phyloP scores from a whole-genome alignment of 2,888 invertebrate genomes.

The Acholoe squamosa region DNA sequence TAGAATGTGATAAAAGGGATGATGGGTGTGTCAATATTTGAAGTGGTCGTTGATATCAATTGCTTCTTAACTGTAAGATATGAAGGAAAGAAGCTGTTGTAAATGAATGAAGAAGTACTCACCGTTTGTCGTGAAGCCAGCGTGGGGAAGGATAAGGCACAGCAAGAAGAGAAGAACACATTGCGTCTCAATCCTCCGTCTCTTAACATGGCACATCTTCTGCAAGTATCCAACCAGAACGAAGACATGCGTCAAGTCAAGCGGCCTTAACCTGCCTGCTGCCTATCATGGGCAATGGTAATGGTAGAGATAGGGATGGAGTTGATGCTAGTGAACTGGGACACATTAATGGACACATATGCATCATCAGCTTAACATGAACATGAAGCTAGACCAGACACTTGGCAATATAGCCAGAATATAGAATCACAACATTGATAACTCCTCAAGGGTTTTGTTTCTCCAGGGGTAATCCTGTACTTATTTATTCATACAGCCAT shows the following conservation, averaged over 20 bases:
- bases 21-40: too few species aligned
- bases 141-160: slow-evolving; percentile 34
- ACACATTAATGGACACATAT: not conserved
- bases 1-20: too few species aligned
- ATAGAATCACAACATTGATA: not conserved
- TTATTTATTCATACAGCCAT: not conserved
- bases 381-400: not conserved
- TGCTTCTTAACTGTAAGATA: not conserved
- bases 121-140: slow-evolving; percentile 49
- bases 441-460: not conserved
- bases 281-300: slow-evolving; percentile 11
- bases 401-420: not conserved
- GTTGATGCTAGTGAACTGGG: not conserved
- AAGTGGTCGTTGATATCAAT: not conserved
- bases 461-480: not conserved
- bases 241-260: slow-evolving; percentile 33
- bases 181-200: slow-evolving; percentile 45
- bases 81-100: not conserved
- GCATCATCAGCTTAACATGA: not conserved
- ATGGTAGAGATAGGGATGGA: not conserved
- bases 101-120: not conserved
- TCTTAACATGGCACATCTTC: slow-evolving; percentile 48
- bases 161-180: slow-evolving; percentile 27
- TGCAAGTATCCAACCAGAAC: slow-evolving; percentile 14
- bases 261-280: not conserved